A percentile compares a stretch with the other conserved stretches of the same genome.
Evolutionary conservation across 2,797 vertebrate genomes (phyloP).

Genomic region (Mionectes olivaceus): DNA sequence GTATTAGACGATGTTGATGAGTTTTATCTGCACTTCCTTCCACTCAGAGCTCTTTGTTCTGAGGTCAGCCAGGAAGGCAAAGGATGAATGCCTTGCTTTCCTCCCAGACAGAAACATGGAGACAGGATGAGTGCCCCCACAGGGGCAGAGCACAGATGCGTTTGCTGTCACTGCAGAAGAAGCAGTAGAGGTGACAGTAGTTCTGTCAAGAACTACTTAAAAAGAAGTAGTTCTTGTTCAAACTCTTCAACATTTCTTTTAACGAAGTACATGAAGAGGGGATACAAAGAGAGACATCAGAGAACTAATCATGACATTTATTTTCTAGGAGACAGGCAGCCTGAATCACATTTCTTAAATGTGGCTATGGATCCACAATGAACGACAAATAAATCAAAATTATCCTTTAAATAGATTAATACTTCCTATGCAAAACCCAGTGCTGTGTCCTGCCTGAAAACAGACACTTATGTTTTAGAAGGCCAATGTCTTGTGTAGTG

Average conservation of each 20-base stretch:
- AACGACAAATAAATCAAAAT: not conserved
- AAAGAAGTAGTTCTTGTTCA: not conserved
- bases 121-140: not conserved
- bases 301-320: not conserved
- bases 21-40: conserved; percentile 2
- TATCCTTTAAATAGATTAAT: not conserved
- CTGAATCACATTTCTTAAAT: not conserved
- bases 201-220: not conserved
- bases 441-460: not conserved
- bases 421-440: not conserved
- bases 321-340: not conserved
- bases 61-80: not conserved
- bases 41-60: conserved; percentile 18
- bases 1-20: not conserved
- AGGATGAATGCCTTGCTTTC: not conserved
- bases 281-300: not conserved
- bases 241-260: not conserved
- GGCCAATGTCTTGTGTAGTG: no score
- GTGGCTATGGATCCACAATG: not conserved
- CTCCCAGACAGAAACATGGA: not conserved
- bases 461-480: fast-evolving
- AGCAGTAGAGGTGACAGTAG: not conserved
- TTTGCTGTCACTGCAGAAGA: not conserved
- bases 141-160: not conserved
- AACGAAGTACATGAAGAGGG: not conserved